Evolutionary conservation across 2,888 invertebrate genomes (phyloP), one percentile per base, ranked within the genome.

Genomic region (Drosophila algonquin): DNA sequence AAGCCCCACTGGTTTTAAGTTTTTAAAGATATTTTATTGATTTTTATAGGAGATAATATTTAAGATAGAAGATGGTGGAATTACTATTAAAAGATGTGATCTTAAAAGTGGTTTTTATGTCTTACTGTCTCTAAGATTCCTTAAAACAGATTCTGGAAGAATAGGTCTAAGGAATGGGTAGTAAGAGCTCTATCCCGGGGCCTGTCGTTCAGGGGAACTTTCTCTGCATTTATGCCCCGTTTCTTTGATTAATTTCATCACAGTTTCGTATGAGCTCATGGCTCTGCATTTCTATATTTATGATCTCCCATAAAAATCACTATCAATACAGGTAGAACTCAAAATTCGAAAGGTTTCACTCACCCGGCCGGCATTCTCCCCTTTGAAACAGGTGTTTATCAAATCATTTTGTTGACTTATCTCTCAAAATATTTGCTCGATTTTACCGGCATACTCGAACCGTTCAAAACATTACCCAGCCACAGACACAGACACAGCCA

Each of bases 321-420:
- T 40, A 40, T 40, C 40, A n/a, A 40, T 5, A 40, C 7, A n/a
- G n/a, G 1, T 6, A 40, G 6, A 14, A 14, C 40, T 40, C 40
- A 0, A 7, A n/a, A 40, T n/a, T 40, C 7, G 2, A n/a, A 40
- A 7, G 40, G 40, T 40, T 40, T 14, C 40, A 40, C 35, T 5
- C 1, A 7, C 6, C 5, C 27, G 7, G 7, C 27, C 7, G 7
- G 7, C 27, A 1, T 12, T 24, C 46, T 47, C 12, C 14, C 21
- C 21, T 32, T 24, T 35, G 16, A 9, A 58, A 46, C 45, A 61
- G 58, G 58, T 61, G 46, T 61, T 60, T 60, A 60, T 60, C 57
- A 56, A n/a, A 57, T 1, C 24, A 16, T 16, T 30, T 16, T 21
- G 30, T 45, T 45, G 21, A 32, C 46, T 47, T 62, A 62, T 62